Conservation (phyloP, 2,888 invertebrate species). For the Hypolimnas misippus region DNA sequence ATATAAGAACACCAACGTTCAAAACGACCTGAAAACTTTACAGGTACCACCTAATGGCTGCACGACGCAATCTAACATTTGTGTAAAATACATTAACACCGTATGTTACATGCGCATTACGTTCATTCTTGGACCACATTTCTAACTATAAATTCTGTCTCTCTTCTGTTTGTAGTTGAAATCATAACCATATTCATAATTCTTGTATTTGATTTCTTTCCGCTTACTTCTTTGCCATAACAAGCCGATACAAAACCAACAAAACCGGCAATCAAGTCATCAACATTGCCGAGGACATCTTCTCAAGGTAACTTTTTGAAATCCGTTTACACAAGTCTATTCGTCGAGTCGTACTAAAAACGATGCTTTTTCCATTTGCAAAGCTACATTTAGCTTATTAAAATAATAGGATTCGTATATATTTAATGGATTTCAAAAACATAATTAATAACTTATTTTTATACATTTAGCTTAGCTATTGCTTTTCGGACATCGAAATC, state of each 20-base stretch:
- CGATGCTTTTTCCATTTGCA: slow-evolving; percentile 30
- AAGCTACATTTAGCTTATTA: slow-evolving; percentile 35
- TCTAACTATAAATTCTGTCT: slow-evolving; percentile 27
- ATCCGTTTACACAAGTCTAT: slow-evolving; percentile 52
- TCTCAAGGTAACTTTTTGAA: slow-evolving; percentile 92
- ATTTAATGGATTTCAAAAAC: slow-evolving; percentile 37
- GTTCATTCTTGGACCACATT: slow-evolving; percentile 32
- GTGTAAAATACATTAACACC: not conserved
- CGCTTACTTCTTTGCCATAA: slow-evolving; percentile 83
- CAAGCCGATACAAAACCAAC: slow-evolving; percentile 97
- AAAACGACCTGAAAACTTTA: too few species aligned
- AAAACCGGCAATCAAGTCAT: slow-evolving; percentile 98
- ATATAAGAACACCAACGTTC: too few species aligned
- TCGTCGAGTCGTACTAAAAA: slow-evolving; percentile 27
- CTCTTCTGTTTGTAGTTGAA: slow-evolving; percentile 64
- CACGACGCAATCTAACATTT: not conserved
- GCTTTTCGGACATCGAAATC: slow-evolving; percentile 27
- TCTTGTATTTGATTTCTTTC: slow-evolving; percentile 82
- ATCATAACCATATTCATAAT: slow-evolving; percentile 64
- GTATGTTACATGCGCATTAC: slow-evolving; percentile 1
- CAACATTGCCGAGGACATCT: slow-evolving; percentile 96
- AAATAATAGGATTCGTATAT: too few species aligned
- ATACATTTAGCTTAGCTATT: slow-evolving; percentile 21
- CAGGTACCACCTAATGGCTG: not conserved
- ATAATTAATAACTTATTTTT: not conserved